Percentiles rank a stretch among this genome's conserved stretches.
Conservation (phyloP, 2,888 invertebrate species). For the Meta bourneti region DNA sequence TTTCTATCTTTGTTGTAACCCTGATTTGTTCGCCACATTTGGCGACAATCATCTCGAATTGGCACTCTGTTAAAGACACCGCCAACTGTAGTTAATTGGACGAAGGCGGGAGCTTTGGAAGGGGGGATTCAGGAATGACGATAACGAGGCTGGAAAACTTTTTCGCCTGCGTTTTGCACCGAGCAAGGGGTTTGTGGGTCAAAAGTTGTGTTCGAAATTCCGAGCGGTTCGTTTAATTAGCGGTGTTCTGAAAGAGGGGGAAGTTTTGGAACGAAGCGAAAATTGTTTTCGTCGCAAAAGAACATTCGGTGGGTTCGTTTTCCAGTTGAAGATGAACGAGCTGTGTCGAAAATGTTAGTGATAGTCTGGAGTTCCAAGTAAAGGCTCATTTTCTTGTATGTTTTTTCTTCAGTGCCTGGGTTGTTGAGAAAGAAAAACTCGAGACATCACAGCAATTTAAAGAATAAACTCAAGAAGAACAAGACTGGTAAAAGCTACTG, state of each 20-base stretch:
- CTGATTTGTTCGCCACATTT: background rate
- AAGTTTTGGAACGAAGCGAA: background rate
- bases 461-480: too few relatives aligned
- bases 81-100: background rate
- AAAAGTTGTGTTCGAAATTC: background rate
- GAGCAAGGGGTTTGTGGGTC: background rate
- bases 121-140: background rate
- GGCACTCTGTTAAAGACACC: background rate
- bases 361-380: too few relatives aligned
- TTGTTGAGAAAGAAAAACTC: too few relatives aligned
- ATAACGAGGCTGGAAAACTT: background rate
- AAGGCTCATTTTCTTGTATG: too few relatives aligned
- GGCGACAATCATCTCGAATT: background rate
- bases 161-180: background rate
- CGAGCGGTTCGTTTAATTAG: background rate
- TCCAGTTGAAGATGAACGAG: too few relatives aligned
- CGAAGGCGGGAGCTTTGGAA: too few relatives aligned
- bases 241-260: background rate
- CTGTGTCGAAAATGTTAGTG: too few relatives aligned
- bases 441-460: too few relatives aligned
- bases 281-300: background rate
- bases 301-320: too few relatives aligned
- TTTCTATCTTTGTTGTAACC: background rate
- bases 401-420: too few relatives aligned
- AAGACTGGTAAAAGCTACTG: too few relatives aligned